Conservation (phyloP, 2,113 vertebrate species). For the Psittacara wagleri region DNA sequence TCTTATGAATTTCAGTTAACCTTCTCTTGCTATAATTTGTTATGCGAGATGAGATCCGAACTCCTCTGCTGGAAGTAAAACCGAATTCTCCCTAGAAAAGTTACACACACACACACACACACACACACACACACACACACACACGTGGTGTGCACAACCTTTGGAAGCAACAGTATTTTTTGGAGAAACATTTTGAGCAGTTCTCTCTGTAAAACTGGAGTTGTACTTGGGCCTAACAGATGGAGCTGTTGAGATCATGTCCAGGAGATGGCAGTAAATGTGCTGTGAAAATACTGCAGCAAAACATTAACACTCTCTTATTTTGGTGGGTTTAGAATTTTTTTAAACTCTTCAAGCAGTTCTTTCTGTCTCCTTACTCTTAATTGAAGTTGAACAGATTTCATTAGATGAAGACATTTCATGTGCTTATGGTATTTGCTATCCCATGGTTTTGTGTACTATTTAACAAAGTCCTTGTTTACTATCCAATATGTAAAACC, state of each 20-base stretch:
- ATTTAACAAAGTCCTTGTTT: neutral
- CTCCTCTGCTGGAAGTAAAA: neutral
- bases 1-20: neutral
- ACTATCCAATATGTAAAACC: neutral
- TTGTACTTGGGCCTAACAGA: neutral
- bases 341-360: neutral
- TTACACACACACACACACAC: neutral
- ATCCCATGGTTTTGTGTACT: neutral
- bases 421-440: neutral
- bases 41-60: neutral
- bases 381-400: neutral
- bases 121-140: too few relatives aligned
- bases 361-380: neutral
- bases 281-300: neutral
- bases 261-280: constrained; percentile 69
- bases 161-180: neutral
- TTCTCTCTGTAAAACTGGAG: neutral
- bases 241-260: neutral
- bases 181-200: neutral
- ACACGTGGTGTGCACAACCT: neutral
- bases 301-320: neutral
- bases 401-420: neutral
- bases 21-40: neutral
- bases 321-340: neutral
- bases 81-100: neutral